Evolutionary conservation across 2,113 vertebrate genomes (phyloP), one percentile per base, ranked within the genome.

Genomic region (Menura novaehollandiae): DNA sequence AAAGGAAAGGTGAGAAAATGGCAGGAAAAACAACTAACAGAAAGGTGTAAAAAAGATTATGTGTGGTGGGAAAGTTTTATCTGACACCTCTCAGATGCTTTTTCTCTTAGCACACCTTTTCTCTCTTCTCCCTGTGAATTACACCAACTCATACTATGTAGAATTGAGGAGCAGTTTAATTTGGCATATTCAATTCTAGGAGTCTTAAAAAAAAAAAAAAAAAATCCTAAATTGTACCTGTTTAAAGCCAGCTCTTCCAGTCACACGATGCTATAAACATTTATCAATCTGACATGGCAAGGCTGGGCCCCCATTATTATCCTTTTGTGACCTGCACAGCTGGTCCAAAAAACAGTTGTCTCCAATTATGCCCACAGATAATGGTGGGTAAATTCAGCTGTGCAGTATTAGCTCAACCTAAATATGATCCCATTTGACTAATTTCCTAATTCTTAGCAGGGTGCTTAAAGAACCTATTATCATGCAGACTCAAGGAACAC

Each of bases 391-490:
- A 98, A 98, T 97, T 97, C 97, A 97, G 98, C 98, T 97, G 86
- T 95, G 90, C 96, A 97, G 98, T 98, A 98, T 98, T 98, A 98
- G 98, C 98, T 98, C 96, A 98, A 97, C 96, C 98, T 98, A 98
- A 98, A 98, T 98, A 98, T 98, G 98, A 98, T 98, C 97, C 98
- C 97, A 98, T 98, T 98, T 98, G 98, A 98, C 97, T 98, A 98
- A 98, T 99, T 98, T 98, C 96, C 98, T 98, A 98, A 98, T 98
- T 98, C 98, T 98, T 98, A 98, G 85, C 97, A 97, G 88, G 96
- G 94, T 91, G 89, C 95, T 96, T 96, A 96, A 97, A 85, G 94
- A 97, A 93, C 88, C 85, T 95, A 97, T 97, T 97, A 95, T 92
- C 96, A 97, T 95, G 89, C 95, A 97, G 92, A 62, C 91, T 93